phyloP scores from a whole-genome alignment of 2,888 invertebrate species.

The Meteorus colon region DNA sequence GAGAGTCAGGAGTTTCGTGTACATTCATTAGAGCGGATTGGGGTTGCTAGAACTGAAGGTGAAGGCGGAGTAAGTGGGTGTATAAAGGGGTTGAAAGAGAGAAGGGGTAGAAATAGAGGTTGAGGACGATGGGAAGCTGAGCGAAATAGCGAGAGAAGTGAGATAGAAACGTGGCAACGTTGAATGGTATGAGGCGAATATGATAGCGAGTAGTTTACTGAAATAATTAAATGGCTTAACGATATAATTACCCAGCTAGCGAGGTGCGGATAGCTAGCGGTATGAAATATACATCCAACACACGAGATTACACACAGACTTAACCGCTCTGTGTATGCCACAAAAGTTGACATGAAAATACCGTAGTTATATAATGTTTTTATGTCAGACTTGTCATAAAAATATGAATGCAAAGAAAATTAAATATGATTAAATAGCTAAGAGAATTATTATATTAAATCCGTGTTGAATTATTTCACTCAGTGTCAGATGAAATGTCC shows the following conservation, averaged over 20 bases:
- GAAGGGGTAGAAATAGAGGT: neutral
- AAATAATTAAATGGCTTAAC: slow-evolving; percentile 73
- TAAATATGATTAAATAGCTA: neutral
- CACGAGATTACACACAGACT: slow-evolving; percentile 24
- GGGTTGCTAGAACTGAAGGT: slow-evolving; percentile 34
- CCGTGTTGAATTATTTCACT: no score
- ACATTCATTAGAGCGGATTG: slow-evolving; percentile 62
- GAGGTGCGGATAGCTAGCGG: slow-evolving; percentile 26
- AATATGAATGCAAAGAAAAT: neutral
- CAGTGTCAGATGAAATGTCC: no score
- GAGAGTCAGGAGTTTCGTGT: slow-evolving; percentile 53
- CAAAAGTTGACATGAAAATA: slow-evolving; percentile 31
- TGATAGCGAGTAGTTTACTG: slow-evolving; percentile 71
- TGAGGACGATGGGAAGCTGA: slow-evolving; percentile 56
- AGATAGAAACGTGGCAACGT: slow-evolving; percentile 57
- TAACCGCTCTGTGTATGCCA: slow-evolving; percentile 1
- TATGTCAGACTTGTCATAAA: neutral
- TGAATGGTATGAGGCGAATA: slow-evolving; percentile 66
- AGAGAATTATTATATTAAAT: neutral
- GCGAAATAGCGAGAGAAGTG: slow-evolving; percentile 21
- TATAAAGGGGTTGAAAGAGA: slow-evolving; percentile 5
- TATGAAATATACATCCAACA: slow-evolving; percentile 36
- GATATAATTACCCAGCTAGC: slow-evolving; percentile 70
- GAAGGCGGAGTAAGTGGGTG: slow-evolving; percentile 26
- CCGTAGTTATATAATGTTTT: neutral